Conservation (phyloP, 2,113 vertebrate genomes). For the Laterallus jamaicensis region DNA sequence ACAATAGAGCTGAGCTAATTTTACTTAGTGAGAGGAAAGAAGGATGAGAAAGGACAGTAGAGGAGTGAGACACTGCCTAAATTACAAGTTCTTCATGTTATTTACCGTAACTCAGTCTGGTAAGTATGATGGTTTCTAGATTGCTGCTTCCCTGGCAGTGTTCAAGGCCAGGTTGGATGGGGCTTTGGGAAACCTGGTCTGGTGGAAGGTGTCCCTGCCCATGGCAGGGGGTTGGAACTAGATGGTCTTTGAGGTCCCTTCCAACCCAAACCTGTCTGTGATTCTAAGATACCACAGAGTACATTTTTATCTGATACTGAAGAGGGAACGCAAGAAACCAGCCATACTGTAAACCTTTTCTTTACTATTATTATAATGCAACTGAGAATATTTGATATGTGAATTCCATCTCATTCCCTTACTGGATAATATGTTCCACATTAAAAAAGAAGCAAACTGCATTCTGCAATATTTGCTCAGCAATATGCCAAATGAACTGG, state of each 20-base stretch:
- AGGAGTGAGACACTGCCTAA: constrained; percentile 8
- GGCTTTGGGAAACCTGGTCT: no score
- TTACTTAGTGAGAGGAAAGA: background rate
- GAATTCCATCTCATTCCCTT: constrained; percentile 14
- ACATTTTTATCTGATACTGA: constrained; percentile 19
- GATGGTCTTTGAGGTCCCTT: no score
- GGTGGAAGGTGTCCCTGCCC: no score
- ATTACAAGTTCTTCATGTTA: constrained; percentile 46
- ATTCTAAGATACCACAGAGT: background rate
- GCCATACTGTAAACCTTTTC: constrained; percentile 4
- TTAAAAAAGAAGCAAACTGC: constrained; percentile 47
- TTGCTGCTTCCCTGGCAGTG: no score
- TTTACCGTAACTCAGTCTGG: constrained; percentile 54
- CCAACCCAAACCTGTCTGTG: no score
- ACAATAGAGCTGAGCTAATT: background rate
- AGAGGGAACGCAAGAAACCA: background rate
- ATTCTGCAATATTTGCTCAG: constrained; percentile 49
- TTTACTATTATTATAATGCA: constrained; percentile 2
- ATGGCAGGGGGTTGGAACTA: no score
- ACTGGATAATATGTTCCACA: constrained; percentile 31
- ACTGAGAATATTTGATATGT: constrained; percentile 6
- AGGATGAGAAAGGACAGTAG: constrained; percentile 26
- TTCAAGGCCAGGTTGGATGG: no score
- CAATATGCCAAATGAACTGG: constrained; percentile 39
- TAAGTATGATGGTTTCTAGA: constrained; percentile 40